Percentiles rank a stretch among this genome's conserved stretches.
These are phyloP conservation scores for Cinara cedri DNA, from an alignment of 2,888 invertebrate species.

Conservation along the genomic window DNA sequence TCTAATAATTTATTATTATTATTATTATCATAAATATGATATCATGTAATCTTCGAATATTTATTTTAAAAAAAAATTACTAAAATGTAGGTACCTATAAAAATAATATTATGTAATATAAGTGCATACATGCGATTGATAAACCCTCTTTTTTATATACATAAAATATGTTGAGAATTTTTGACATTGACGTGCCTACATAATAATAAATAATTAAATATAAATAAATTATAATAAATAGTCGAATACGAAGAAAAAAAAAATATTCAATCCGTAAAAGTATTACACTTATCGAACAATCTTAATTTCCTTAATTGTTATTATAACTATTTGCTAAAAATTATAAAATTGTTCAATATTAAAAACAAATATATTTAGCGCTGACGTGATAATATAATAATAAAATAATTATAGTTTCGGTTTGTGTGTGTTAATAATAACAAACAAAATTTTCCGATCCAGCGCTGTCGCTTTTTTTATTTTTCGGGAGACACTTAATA, in stretches of 20 bases:
- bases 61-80: too few relatives aligned
- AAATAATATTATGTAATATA: too few relatives aligned
- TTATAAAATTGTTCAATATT: too few relatives aligned
- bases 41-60: too few relatives aligned
- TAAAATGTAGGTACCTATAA: too few relatives aligned
- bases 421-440: constrained; percentile 19
- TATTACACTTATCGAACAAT: background rate
- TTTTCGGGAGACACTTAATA: constrained; percentile 14
- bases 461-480: constrained; percentile 35
- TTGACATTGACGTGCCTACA: background rate
- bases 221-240: constrained; percentile 11
- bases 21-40: too few relatives aligned
- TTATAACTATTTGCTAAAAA: constrained; percentile 1
- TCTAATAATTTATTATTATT: too few relatives aligned
- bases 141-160: background rate
- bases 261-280: constrained; percentile 11
- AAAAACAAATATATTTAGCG: too few relatives aligned
- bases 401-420: constrained; percentile 21
- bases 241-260: constrained; percentile 6
- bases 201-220: background rate
- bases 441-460: constrained; percentile 5
- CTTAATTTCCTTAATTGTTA: constrained; percentile 14
- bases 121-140: too few relatives aligned
- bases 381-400: constrained; percentile 26
- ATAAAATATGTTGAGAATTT: too few relatives aligned